Percentiles rank a stretch among this genome's conserved stretches.
Evolutionary conservation across 2,113 vertebrate species (phyloP).

Genomic region (Corythornis madagascariensis): DNA sequence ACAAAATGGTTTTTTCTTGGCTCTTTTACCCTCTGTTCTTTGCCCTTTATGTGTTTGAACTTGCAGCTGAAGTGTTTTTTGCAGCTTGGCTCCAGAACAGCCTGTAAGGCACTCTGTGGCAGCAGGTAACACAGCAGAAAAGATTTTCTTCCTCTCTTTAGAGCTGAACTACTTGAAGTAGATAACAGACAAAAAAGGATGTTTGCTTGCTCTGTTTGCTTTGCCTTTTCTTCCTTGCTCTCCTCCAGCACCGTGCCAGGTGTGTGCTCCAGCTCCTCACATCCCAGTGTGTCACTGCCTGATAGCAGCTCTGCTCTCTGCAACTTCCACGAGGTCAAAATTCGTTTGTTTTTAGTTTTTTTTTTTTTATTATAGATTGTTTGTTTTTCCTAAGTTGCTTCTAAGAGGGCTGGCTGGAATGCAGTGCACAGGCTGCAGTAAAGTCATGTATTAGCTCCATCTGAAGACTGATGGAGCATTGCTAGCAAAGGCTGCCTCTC

Average conservation of each 20-base stretch:
- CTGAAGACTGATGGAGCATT: background rate
- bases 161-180: background rate
- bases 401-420: background rate
- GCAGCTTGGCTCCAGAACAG: background rate
- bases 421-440: background rate
- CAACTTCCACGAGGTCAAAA: background rate
- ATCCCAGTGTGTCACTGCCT: background rate
- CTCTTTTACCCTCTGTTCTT: background rate
- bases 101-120: background rate
- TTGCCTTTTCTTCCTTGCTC: background rate
- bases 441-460: background rate
- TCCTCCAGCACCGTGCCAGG: rapidly evolving
- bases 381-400: background rate
- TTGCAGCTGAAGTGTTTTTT: background rate
- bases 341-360: too few relatives aligned
- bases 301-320: background rate
- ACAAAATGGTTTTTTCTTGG: background rate
- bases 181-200: background rate
- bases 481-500: background rate
- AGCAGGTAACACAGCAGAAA: background rate
- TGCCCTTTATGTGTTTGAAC: background rate
- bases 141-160: background rate
- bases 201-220: background rate
- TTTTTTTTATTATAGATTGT: background rate
- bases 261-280: background rate